Conservation (phyloP, 2,888 invertebrate species). For the Bellardia pandia region DNA sequence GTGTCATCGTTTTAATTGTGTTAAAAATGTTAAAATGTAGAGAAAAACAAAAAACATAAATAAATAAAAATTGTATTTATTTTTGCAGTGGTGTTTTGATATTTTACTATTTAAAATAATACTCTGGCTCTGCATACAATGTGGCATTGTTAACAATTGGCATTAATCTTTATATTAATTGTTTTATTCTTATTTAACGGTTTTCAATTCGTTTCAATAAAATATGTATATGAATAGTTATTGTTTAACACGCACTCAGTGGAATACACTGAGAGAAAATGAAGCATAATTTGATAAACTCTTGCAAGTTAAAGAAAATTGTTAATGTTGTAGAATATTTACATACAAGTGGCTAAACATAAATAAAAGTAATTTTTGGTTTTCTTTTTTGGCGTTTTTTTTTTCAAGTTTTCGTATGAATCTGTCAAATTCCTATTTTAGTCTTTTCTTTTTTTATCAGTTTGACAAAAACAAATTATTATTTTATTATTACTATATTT, state of each 20-base stretch:
- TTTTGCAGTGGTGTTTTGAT: conserved; percentile 4
- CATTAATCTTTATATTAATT: conserved; percentile 61
- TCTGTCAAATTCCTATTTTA: conserved; percentile 1
- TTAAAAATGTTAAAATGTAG: conserved; percentile 11
- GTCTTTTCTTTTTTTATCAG: background rate
- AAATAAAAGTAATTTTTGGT: background rate
- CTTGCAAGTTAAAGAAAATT: too few relatives aligned
- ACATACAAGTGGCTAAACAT: background rate
- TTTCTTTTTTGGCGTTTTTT: too few relatives aligned
- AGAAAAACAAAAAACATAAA: background rate
- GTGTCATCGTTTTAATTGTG: conserved; percentile 47
- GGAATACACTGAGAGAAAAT: background rate
- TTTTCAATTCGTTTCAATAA: conserved; percentile 44
- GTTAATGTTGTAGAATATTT: too few relatives aligned
- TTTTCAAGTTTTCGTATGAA: too few relatives aligned
- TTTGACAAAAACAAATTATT: conserved; percentile 17
- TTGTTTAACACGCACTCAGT: background rate
- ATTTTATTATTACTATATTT: background rate
- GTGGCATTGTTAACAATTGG: conserved; percentile 50
- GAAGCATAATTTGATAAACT: background rate
- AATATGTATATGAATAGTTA: background rate
- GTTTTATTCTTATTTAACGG: conserved; percentile 63
- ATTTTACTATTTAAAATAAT: conserved; percentile 32
- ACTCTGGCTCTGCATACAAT: conserved; percentile 12
- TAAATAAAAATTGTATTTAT: conserved; percentile 23